Evolutionary conservation across 2,113 vertebrate species (phyloP).

Genomic region (Cranoglanis bouderius): DNA sequence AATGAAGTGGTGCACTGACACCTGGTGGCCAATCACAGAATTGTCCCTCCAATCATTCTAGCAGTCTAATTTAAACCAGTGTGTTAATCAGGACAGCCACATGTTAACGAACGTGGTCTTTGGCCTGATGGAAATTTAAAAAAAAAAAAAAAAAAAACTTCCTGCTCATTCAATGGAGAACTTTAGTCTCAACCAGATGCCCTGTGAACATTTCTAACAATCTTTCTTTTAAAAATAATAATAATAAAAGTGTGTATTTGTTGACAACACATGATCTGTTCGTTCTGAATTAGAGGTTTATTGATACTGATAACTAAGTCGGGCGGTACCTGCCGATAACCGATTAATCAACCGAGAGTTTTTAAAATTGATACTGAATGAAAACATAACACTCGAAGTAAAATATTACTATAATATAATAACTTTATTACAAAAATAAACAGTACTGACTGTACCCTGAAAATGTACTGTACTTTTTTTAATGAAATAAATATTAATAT

Average conservation of each 20-base stretch:
- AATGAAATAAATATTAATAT: too few relatives aligned
- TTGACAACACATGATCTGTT: neutral
- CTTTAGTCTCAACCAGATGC: neutral
- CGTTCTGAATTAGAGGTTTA: neutral
- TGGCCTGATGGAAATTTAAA: neutral
- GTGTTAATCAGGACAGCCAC: neutral
- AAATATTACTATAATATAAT: too few relatives aligned
- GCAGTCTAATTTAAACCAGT: neutral
- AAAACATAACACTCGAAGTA: too few relatives aligned
- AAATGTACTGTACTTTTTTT: too few relatives aligned
- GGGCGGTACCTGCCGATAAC: too few relatives aligned
- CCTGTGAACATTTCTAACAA: neutral
- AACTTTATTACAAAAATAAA: too few relatives aligned
- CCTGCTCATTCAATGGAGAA: too few relatives aligned
- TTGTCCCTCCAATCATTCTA: neutral
- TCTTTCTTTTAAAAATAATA: neutral
- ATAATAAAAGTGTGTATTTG: neutral
- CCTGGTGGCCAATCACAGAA: slow-evolving; percentile 59
- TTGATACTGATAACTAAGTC: too few relatives aligned
- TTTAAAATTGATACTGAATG: too few relatives aligned
- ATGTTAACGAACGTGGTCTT: neutral
- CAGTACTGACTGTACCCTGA: too few relatives aligned
- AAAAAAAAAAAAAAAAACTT: neutral
- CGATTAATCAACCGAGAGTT: too few relatives aligned
- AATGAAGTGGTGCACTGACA: slow-evolving; percentile 59